Evolutionary conservation across 2,888 invertebrate species (phyloP), one percentile per base, ranked within the genome.

Genomic region (Endotricha flammealis): DNA sequence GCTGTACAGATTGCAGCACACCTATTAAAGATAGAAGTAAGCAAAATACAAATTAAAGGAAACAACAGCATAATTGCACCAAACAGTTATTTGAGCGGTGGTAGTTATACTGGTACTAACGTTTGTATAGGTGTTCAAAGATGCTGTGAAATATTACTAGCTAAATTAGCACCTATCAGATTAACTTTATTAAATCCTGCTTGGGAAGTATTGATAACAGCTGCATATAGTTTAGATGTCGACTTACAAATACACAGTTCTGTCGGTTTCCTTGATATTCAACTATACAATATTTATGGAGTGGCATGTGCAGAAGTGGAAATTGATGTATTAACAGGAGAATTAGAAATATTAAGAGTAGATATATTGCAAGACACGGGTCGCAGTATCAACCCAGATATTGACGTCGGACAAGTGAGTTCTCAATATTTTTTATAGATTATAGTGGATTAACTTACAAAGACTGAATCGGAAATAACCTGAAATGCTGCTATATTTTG

Each of bases 321-420:
- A 66, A 62, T 93, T 0, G 93, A 93, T 65, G 63, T 92, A 5
- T 62, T 93, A 30, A 93, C 93, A 0, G 93, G 93, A 6, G 90
- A 91, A 56, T 80, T 83, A 38, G 72, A 90, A 48, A 65, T 91
- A n/a, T 56, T 63, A 0, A 73, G 91, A 43, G 90, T 90, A 0
- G 91, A 92, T 61, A 55, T 92, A 32, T 49, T 91, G 22, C 90
- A 91, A 66, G 92, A 92, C 58, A 85, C 85, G 1, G 92, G 92
- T 0, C 69, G 82, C 27, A 90, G 90, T 65, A 59, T 91, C 33
- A 91, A 87, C 60, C 91, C 91, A 4, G 67, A 81, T 40, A 64
- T 92, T 12, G 92, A 92, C 60, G 62, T 92, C 32, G 91, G 91
- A 10, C 91, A 92, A 68, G 79, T 82, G 48, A 56, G 53, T 50